Base-by-base conservation (phyloP, 1,140 invertebrate species). In the Drosophila fuyamai region DNA sequence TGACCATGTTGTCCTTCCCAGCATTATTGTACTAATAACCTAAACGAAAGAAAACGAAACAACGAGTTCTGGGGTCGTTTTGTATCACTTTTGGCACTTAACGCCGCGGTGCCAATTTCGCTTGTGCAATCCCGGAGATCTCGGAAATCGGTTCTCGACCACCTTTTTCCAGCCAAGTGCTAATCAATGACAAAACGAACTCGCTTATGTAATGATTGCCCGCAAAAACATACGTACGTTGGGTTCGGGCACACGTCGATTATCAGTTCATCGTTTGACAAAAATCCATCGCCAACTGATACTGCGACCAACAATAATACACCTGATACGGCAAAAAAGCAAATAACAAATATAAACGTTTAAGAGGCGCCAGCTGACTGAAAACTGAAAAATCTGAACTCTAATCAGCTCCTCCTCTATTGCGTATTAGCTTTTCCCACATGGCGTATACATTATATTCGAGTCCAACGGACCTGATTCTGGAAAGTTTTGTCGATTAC, bases 111-210 rank as follows among this genome's bases (percentile, higher is more conserved):
- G 70, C 71, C 41, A 76, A 76, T 58, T 73, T 65, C 16, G 16
- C 16, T 38, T 63, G 43, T 36, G 41, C 57, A 46, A 61, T 61
- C 18, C 9, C 44, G 2, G 16, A 32, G 32, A 53, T 50, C 46
- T 54, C 7, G 18, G 44, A n/a, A 29, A 35, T 60, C 12, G 56
- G 32, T 29, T 62, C 59, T 29, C n/a, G 41, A 40, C 38, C 35
- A 36, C 12, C 67, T 10, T 32, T 44, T 70, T 60, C 55, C 55
- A 47, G 14, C 47, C 70, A 82, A 82, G 80, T 82, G 70, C 70
- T 82, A 79, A 82, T 82, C 79, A 85, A 86, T 86, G 78, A 85
- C 74, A 85, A 57, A 86, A 47, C 62, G 56, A 72, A 59, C 62
- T 62, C 62, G 14, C 44, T 83, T 84, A 76, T 73, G 81, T 57